Conservation (phyloP, 2,113 vertebrate genomes). For the Heptranchias perlo region DNA sequence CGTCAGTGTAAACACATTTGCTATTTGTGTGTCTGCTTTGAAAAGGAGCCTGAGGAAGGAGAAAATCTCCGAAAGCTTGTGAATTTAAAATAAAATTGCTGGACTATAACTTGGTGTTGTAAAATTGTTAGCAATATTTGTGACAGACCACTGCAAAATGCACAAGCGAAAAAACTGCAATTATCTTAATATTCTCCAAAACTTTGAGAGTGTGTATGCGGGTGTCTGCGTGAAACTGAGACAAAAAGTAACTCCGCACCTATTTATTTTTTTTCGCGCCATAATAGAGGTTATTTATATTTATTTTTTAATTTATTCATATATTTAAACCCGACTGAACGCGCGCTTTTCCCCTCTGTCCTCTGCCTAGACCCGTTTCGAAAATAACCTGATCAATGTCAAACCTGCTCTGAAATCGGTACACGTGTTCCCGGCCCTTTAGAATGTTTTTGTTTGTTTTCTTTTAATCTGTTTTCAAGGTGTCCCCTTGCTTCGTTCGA, state of each 20-base stretch:
- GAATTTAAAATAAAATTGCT: no score
- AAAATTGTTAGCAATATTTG: no score
- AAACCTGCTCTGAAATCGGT: background rate
- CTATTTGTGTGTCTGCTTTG: background rate
- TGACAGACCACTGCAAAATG: background rate
- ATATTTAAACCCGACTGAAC: background rate
- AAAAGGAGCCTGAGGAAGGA: no score
- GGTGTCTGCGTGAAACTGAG: background rate
- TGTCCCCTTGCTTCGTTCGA: background rate
- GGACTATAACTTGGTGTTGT: no score
- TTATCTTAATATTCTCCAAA: background rate
- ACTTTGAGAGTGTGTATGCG: background rate
- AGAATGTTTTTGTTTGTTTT: background rate
- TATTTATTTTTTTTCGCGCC: no score
- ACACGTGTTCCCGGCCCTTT: background rate
- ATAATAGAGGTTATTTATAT: background rate
- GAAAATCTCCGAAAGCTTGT: no score
- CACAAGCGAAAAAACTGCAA: background rate
- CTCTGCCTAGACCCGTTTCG: background rate
- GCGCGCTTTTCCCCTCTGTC: background rate
- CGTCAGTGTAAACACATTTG: background rate
- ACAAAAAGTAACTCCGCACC: background rate
- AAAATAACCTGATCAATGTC: background rate
- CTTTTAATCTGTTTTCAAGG: background rate
- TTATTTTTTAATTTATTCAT: background rate